Conservation (phyloP, 1,140 invertebrate genomes). For the Bombus polaris region DNA sequence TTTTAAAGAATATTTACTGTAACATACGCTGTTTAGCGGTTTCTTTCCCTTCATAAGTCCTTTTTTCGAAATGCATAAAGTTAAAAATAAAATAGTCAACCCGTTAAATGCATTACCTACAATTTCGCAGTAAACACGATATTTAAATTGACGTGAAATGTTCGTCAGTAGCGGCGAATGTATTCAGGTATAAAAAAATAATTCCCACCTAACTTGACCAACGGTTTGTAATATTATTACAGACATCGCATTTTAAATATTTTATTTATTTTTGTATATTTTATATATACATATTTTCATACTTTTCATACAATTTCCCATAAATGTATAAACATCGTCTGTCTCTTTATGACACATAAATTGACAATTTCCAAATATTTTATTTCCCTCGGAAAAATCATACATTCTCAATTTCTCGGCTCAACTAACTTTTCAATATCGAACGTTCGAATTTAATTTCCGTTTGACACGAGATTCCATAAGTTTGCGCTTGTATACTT, state of each 20-base stretch:
- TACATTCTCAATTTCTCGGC: not conserved
- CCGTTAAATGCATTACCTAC: not conserved
- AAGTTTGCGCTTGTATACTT: not conserved
- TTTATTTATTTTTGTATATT: no score
- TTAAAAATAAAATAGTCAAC: not conserved
- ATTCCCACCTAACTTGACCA: no score
- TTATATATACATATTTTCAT: no score
- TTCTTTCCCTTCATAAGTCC: not conserved
- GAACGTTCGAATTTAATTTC: conserved; percentile 1
- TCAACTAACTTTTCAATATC: not conserved
- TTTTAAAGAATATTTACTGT: not conserved
- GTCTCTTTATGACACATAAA: no score
- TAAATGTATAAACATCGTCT: no score
- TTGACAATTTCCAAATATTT: no score
- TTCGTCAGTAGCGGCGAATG: not conserved
- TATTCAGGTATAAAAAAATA: not conserved
- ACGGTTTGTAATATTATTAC: no score
- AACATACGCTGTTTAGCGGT: not conserved
- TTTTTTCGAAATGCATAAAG: not conserved
- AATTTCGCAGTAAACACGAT: not conserved
- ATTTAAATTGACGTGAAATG: not conserved
- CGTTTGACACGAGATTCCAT: not conserved
- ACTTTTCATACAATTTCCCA: no score
- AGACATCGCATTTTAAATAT: no score
- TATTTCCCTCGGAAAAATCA: not conserved